Percentiles rank a stretch among this genome's conserved stretches.
phyloP scores from a whole-genome alignment of 1,140 invertebrate genomes.

The Microplitis demolitor region DNA sequence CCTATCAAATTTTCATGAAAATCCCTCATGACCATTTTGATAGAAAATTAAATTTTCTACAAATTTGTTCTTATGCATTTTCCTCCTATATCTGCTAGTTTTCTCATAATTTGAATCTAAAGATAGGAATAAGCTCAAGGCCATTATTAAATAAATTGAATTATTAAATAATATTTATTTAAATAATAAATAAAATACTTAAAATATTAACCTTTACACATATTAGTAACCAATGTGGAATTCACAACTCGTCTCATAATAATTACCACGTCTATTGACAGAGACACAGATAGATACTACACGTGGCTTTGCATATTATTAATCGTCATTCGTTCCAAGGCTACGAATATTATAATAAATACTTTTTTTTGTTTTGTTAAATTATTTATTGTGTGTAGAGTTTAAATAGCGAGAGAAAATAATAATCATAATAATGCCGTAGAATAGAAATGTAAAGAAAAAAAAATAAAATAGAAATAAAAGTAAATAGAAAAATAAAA shows the following conservation, averaged over 20 bases:
- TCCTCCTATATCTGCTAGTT: no score
- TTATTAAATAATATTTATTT: background rate
- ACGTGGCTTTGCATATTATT: background rate
- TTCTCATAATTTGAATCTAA: no score
- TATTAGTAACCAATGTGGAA: conserved; percentile 22
- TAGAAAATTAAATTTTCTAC: no score
- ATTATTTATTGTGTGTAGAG: background rate
- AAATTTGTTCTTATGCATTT: no score
- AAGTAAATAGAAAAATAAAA: no score
- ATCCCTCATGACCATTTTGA: no score
- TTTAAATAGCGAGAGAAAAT: background rate
- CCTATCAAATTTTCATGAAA: no score
- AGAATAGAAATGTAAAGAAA: no score
- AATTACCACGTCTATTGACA: conserved; percentile 27
- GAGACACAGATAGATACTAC: background rate
- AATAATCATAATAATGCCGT: no score
- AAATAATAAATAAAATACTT: background rate
- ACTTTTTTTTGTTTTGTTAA: background rate
- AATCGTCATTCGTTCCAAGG: background rate
- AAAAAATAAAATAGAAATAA: no score
- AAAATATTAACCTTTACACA: background rate
- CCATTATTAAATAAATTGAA: no score
- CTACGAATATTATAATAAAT: background rate
- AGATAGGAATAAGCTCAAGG: no score
- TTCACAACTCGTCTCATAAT: conserved; percentile 27